Evolutionary conservation across 2,888 invertebrate genomes (phyloP), one percentile per base, ranked within the genome.

Genomic region (Bursaphelenchus okinawaensis): DNA sequence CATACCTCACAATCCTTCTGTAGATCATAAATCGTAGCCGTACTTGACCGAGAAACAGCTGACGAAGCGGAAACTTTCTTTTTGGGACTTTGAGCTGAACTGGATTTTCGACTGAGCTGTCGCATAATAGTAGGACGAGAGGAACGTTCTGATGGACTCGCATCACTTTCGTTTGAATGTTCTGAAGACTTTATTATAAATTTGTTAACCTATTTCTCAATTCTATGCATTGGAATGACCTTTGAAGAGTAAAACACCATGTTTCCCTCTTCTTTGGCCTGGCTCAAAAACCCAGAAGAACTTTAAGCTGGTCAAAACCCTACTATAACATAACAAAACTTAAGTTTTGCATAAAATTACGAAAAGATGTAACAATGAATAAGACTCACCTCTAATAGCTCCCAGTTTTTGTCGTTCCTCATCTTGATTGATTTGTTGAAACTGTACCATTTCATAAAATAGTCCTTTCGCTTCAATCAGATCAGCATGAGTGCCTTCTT

Each of bases 401-500:
- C 26, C 26, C 61, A 68, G 22, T 28, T 31, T 51, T 55, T 69
- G 70, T 12, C 67, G 68, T 29, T 70, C 65, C 63, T 73, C 66
- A 55, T 71, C 66, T 26, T 73, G 74, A 26, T 76, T 62, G 29
- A 80, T 73, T 59, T 83, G 80, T 72, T 85, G 85, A 40, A 81
- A 81, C 16, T 81, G 84, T 52, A 86, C 86, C 69, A 86, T 83
- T 19, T 83, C 79, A 68, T 83, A 81, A 76, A 86, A 87, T 4
- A 84, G 75, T 54, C 86, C 85, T 57, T 83, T 63, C 61, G 72
- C 63, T 4, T 68, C 65, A 40, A 78, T 75, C 54, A 81, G 66
- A 40, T 78, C 77, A 22, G 84, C 81, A 68, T 87, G 86, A 27
- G 83, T 84, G 22, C 87, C 87, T 40, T 75, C 69, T 72, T 87